These are phyloP conservation scores for Phylloscopus trochilus DNA, from an alignment of 2,113 vertebrate genomes.

Conservation along the genomic window DNA sequence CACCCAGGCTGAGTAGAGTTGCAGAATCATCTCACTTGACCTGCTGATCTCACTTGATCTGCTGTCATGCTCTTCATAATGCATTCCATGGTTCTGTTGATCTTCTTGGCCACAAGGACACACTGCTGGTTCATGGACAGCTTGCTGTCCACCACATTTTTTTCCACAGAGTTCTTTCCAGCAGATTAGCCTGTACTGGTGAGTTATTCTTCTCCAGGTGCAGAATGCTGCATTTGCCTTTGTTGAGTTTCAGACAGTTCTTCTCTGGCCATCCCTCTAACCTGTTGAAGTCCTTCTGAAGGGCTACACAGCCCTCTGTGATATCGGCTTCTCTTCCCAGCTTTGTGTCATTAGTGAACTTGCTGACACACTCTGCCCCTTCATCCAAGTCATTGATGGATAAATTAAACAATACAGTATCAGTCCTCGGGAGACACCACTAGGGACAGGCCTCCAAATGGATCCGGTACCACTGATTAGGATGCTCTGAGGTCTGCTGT, in stretches of 20 bases:
- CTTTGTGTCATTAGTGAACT: background rate
- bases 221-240: background rate
- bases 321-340: fast-evolving
- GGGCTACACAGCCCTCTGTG: background rate
- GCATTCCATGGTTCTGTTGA: background rate
- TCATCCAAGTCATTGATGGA: background rate
- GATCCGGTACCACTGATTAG: background rate
- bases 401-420: background rate
- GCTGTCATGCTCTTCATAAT: background rate
- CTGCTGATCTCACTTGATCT: background rate
- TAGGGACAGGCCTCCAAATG: background rate
- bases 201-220: background rate
- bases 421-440: no score
- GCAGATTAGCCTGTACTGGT: background rate
- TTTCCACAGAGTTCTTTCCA: background rate
- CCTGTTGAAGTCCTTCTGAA: background rate
- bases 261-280: background rate
- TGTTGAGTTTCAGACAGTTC: background rate
- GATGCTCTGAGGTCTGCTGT: background rate
- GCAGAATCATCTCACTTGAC: background rate
- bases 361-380: background rate
- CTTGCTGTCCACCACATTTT: background rate
- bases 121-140: background rate
- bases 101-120: background rate
- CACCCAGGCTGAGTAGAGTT: background rate